These are phyloP conservation scores for Oreochromis aureus DNA, from an alignment of 2,113 vertebrate genomes.

Conservation along the genomic window DNA sequence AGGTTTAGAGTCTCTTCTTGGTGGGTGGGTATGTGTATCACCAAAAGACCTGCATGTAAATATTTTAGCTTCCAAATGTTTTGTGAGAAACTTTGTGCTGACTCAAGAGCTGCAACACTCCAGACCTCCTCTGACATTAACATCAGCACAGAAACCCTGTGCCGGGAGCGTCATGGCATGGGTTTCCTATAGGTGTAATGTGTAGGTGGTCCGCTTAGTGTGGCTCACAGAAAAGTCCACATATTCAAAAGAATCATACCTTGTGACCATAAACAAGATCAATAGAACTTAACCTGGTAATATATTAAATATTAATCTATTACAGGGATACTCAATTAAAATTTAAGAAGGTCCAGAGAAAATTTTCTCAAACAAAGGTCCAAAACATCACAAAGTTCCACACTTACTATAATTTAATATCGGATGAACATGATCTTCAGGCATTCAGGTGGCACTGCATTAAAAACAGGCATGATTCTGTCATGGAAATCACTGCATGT, in stretches of 20 bases:
- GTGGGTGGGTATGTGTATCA: not conserved
- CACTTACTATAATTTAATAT: not conserved
- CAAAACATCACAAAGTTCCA: not conserved
- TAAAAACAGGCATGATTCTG: not conserved
- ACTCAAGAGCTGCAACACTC: not conserved
- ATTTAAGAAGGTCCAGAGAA: not conserved
- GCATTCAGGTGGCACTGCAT: rapidly evolving
- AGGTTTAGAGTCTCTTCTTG: not conserved
- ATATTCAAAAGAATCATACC: not conserved
- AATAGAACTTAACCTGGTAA: not conserved
- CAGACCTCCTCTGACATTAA: not conserved
- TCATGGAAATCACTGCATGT: not conserved
- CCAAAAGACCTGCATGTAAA: not conserved
- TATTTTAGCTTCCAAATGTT: not conserved
- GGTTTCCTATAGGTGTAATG: not conserved
- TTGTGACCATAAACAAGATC: not conserved
- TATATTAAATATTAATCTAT: not conserved
- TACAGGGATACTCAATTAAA: not conserved
- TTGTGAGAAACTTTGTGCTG: too few species aligned
- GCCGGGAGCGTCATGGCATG: not conserved
- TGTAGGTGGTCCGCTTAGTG: not conserved
- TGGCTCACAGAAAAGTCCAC: not conserved
- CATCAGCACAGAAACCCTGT: not conserved
- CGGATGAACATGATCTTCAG: not conserved
- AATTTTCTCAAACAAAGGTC: not conserved